Base-by-base conservation (phyloP, 2,113 vertebrate genomes). In the Melanostigma gelatinosum region DNA sequence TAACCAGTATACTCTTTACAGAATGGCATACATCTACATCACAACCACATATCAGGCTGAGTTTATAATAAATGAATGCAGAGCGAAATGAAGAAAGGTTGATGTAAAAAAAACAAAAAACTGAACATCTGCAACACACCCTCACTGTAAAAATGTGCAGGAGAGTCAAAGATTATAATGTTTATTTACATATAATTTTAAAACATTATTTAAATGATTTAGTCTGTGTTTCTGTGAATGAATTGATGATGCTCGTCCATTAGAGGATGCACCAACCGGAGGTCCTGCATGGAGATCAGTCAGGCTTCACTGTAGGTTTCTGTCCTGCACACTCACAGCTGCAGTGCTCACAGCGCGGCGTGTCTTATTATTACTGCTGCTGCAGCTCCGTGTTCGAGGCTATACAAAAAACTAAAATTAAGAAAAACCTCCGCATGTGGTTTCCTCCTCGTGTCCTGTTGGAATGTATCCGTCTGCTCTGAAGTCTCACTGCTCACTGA, bases 391-490 rank as follows among this genome's bases (percentile, higher is more conserved):
- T 20, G 79, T 61, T 32, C 50, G 48, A 77, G 68, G 44, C 72
- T 77, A 18, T 67, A 22, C 77, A 61, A 42, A 8, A 20, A 50
- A 50, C 12, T 13, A 8, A 50, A 20, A 20, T 34, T 34, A 34
- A 50, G 6, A 60, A 29, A 36, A 54, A 48, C 44, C 2, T 5
- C 29, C 42, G 65, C 79, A 9, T 29, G 52, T 75, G 75, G 8
- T 48, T 67, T 52, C 58, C 73, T 76, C 55, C 74, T 63, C 27
- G 77, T 67, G 54, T 8, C 16, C 40, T 44, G 10, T 20, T 6
- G 80, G 88, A 65, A 85, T 77, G 71, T 36, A 44, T 44, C 62
- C 27, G 50, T 66, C 52, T 72, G 69, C 68, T 54, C 71, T 69
- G 57, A 79, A 80, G 67, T 75, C 61, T 58, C 29, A 0, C n/a